These are phyloP conservation scores for Brachionichthys hirsutus DNA, from an alignment of 2,113 vertebrate species.

Conservation along the genomic window DNA sequence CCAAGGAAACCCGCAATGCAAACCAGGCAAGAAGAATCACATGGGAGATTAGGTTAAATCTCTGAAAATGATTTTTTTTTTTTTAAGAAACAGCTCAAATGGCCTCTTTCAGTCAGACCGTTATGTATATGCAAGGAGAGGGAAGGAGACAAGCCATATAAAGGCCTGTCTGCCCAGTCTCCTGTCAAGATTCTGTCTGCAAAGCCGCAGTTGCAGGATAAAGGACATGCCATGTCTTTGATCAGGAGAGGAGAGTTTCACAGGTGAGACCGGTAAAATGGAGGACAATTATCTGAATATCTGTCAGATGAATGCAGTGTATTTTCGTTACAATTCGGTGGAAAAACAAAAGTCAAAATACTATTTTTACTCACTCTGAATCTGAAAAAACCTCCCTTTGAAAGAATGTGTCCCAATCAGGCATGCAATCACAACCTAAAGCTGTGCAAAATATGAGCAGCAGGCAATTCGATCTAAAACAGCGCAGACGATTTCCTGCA, in stretches of 20 bases:
- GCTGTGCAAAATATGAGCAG: constrained; percentile 47
- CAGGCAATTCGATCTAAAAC: constrained; percentile 52
- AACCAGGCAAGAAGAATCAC: constrained; percentile 5
- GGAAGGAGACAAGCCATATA: constrained; percentile 47
- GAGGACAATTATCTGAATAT: constrained; percentile 63
- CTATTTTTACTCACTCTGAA: constrained; percentile 34
- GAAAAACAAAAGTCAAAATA: constrained; percentile 10
- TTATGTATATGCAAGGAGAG: constrained; percentile 30
- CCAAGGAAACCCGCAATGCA: constrained; percentile 21
- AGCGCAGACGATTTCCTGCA: constrained; percentile 41
- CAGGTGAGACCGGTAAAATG: constrained; percentile 61
- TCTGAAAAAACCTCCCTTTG: constrained; percentile 38
- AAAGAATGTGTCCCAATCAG: constrained; percentile 59
- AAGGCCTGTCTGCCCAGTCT: constrained; percentile 54
- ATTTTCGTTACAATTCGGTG: constrained; percentile 38
- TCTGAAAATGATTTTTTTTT: constrained; percentile 19
- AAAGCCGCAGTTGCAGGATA: constrained; percentile 59
- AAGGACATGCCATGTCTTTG: constrained; percentile 66
- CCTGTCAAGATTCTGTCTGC: constrained; percentile 51
- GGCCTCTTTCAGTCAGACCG: constrained; percentile 36
- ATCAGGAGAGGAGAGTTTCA: constrained; percentile 61
- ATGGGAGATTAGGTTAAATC: constrained; percentile 40
- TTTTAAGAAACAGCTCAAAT: constrained; percentile 27
- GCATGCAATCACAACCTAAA: constrained; percentile 62
- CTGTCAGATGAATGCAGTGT: constrained; percentile 48